Evolutionary conservation across 2,888 invertebrate species (phyloP).

Genomic region (Agrotis exclamationis): DNA sequence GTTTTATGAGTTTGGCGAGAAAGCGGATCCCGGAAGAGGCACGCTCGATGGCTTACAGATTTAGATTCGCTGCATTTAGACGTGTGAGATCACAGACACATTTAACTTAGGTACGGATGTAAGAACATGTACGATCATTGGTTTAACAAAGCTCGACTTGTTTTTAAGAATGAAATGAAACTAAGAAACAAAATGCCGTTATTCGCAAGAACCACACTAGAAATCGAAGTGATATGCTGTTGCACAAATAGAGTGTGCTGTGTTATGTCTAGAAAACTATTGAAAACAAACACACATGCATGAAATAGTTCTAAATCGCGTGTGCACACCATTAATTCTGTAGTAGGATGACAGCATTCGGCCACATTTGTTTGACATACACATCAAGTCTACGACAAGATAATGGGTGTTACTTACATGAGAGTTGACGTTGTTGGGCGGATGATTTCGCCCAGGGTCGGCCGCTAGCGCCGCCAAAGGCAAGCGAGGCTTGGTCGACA

Average conservation of each 20-base stretch:
- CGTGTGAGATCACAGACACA: slow-evolving; percentile 86
- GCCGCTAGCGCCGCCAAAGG: slow-evolving; percentile 85
- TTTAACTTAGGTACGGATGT: slow-evolving; percentile 70
- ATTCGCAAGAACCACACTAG: slow-evolving; percentile 28
- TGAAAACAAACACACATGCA: slow-evolving; percentile 56
- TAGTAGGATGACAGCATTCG: slow-evolving; percentile 25
- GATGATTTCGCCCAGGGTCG: slow-evolving; percentile 86
- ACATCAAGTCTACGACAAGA: slow-evolving; percentile 27
- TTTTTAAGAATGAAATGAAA: slow-evolving; percentile 1
- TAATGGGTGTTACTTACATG: slow-evolving; percentile 81
- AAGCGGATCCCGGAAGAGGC: slow-evolving; percentile 86
- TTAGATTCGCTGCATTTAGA: slow-evolving; percentile 88
- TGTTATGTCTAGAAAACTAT: slow-evolving; percentile 48
- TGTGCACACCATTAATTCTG: slow-evolving; percentile 39
- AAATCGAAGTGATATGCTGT: slow-evolving; percentile 14
- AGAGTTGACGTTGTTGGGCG: slow-evolving; percentile 89
- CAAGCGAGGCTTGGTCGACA: slow-evolving; percentile 88
- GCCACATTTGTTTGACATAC: slow-evolving; percentile 38
- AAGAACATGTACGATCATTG: slow-evolving; percentile 48
- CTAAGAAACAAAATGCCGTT: slow-evolving; percentile 17
- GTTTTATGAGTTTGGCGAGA: slow-evolving; percentile 86
- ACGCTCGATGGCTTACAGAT: slow-evolving; percentile 82
- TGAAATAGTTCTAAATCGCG: slow-evolving; percentile 52
- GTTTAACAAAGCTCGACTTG: slow-evolving; percentile 23
- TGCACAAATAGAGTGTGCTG: slow-evolving; percentile 38